These are phyloP conservation scores for Tetramorium alpestre DNA, from an alignment of 1,140 invertebrate genomes.

Conservation along the genomic window DNA sequence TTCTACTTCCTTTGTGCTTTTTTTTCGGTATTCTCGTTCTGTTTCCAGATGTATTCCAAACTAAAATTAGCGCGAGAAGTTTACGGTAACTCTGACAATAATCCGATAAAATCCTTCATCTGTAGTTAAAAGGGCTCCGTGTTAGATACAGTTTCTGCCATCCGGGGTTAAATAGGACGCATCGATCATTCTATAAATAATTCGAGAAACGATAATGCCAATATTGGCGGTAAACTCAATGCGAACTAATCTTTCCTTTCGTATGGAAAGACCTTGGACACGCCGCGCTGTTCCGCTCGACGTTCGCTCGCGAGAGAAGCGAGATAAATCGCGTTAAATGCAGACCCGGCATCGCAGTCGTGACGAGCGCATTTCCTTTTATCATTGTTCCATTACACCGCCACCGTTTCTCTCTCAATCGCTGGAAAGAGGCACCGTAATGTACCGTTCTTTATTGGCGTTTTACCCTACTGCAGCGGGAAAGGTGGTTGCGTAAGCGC, in stretches of 20 bases:
- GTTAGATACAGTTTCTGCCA: slow-evolving; percentile 19
- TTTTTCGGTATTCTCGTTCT: background rate
- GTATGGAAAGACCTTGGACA: background rate
- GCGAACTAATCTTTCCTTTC: slow-evolving; percentile 27
- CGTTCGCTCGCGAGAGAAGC: background rate
- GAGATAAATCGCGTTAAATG: slow-evolving; percentile 11
- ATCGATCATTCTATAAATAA: slow-evolving; percentile 60
- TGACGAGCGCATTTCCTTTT: background rate
- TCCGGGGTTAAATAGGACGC: slow-evolving; percentile 49
- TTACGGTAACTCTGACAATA: background rate
- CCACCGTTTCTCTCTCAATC: background rate
- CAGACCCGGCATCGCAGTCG: background rate
- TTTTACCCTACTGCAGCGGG: background rate
- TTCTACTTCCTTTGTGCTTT: background rate
- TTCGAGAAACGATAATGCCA: slow-evolving; percentile 50
- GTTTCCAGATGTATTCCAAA: background rate
- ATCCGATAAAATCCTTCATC: slow-evolving; percentile 26
- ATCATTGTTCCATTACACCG: slow-evolving; percentile 17
- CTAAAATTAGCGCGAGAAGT: background rate
- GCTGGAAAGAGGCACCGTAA: slow-evolving; percentile 8
- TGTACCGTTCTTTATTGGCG: background rate
- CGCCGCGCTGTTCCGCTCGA: background rate
- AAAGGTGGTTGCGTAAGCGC: slow-evolving; percentile 2
- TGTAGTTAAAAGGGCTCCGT: background rate
- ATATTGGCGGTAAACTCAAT: slow-evolving; percentile 26